These are phyloP conservation scores for Thalassarche chlororhynchos DNA, from an alignment of 2,113 vertebrate genomes.

Conservation along the genomic window DNA sequence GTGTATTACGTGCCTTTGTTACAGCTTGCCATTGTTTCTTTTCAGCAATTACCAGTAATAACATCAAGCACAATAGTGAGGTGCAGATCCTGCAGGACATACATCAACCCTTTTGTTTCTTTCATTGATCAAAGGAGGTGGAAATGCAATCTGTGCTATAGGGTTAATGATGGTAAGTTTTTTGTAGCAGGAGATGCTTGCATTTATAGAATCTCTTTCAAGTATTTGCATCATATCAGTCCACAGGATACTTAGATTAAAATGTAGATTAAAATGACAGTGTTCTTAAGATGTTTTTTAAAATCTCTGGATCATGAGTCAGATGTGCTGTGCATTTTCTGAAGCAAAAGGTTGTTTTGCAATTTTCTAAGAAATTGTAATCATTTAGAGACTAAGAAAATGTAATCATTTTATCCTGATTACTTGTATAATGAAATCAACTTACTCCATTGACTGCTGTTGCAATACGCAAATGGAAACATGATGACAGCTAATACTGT, in stretches of 20 bases:
- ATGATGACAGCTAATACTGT: not conserved
- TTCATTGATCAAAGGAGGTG: constrained; percentile 96
- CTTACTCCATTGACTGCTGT: not conserved
- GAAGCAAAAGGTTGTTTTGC: not conserved
- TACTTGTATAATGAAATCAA: not conserved
- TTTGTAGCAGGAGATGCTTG: not conserved
- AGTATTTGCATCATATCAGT: not conserved
- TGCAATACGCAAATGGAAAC: not conserved
- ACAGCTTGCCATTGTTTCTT: not conserved
- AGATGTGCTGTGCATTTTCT: not conserved
- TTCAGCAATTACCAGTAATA: constrained; percentile 95
- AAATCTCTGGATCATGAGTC: not conserved
- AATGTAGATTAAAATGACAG: not conserved
- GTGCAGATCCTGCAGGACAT: constrained; percentile 94
- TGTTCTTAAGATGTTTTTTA: not conserved
- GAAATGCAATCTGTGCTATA: constrained; percentile 97
- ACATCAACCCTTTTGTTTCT: constrained; percentile 97
- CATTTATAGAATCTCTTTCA: not conserved
- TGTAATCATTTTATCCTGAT: not conserved
- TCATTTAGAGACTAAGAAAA: not conserved
- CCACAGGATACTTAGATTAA: not conserved
- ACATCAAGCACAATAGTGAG: constrained; percentile 96
- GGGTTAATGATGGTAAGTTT: constrained; percentile 92
- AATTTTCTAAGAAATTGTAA: not conserved
- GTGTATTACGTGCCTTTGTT: not conserved